Conservation (phyloP, 2,113 vertebrate genomes). For the Daphoenositta chrysoptera region DNA sequence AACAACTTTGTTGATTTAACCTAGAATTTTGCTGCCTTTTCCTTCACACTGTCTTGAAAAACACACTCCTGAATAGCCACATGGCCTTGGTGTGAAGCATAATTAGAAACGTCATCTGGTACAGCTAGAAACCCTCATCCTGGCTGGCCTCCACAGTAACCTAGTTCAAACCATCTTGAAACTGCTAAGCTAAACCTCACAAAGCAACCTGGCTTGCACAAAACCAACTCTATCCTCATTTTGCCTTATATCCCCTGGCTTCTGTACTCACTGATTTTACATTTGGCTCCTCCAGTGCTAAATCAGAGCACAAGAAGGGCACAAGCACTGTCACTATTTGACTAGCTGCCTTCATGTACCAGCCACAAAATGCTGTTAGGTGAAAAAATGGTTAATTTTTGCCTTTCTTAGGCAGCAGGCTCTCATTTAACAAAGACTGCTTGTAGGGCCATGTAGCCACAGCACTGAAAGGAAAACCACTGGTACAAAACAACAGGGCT, state of each 20-base stretch:
- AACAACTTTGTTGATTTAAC: background rate
- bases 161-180: background rate
- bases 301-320: background rate
- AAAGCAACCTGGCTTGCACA: background rate
- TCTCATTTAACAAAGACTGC: background rate
- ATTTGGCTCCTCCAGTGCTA: background rate
- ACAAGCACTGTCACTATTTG: background rate
- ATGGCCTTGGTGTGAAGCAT: background rate
- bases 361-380: background rate
- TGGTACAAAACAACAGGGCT: background rate
- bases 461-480: background rate
- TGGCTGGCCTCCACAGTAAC: background rate
- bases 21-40: background rate
- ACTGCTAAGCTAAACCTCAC: background rate
- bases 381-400: background rate
- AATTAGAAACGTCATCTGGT: background rate
- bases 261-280: background rate
- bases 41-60: background rate
- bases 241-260: background rate
- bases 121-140: background rate
- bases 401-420: background rate
- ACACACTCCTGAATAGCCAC: background rate
- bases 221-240: accelerated
- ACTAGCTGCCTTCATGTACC: background rate
- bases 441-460: background rate